Evolutionary conservation across 2,113 vertebrate species (phyloP), one percentile per base, ranked within the genome.

Genomic region (Ochotona princeps): DNA sequence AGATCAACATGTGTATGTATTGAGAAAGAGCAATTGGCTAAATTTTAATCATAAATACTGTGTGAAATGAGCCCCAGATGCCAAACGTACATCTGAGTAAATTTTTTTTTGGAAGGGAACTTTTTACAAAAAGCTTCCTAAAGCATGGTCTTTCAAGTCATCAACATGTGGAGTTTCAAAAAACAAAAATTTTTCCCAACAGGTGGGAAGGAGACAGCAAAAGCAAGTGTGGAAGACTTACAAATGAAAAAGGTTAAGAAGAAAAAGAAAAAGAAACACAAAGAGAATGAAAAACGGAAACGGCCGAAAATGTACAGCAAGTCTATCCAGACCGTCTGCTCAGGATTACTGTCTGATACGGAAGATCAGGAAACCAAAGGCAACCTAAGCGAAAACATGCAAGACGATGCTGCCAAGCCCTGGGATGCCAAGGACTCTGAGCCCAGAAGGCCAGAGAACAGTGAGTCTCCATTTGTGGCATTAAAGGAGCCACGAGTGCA

Each of bases 231-330:
- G 0, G 99, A 99, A 96, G 99, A 99, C 96, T 98, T 99, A 95
- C 99, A 99, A 98, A 99, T 99, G 95, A 99, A 99, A 98, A 99
- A 99, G 97, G 99, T 99, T n/a, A 99, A 99, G 98, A 99, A 99
- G 98, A 99, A 99, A 99, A 99, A 99, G 99, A 99, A 99, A 98
- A 99, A 99, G 99, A 99, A 99, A 99, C 99, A 99, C 96, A 99
- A 99, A 99, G 99, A 99, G 91, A 99, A 98, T 4, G 99, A 99
- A 97, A 99, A 99, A 97, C 98, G 99, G 89, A 99, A 99, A 93
- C 99, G 98, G 83, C 99, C 99, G 84, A 99, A 99, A 98, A 99
- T 99, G 99, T 99, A 99, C 97, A 99, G 99, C 98, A 99, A 99
- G 97, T 99, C 99, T 60, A 99, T 99, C 98, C 99, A 99, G 97